Evolutionary conservation across 2,888 invertebrate genomes (phyloP).

Genomic region (Blastobasis adustella): DNA sequence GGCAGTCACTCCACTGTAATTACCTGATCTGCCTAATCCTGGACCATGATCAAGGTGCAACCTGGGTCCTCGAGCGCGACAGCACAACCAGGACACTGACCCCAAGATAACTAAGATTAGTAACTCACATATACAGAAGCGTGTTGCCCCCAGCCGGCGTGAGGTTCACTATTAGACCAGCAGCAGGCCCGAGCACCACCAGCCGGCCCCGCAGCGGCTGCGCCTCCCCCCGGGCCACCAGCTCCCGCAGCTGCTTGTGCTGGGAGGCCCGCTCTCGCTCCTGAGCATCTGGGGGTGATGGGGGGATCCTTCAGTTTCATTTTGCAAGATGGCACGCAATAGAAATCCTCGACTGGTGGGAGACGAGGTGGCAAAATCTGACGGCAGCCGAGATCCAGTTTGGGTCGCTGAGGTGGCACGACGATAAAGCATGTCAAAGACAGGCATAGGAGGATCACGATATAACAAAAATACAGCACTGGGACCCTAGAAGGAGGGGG

Average conservation of each 20-base stretch:
- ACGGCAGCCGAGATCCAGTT: not conserved
- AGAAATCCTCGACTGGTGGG: too few species aligned
- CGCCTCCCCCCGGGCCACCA: slow-evolving; percentile 84
- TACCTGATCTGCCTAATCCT: too few species aligned
- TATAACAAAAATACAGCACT: too few species aligned
- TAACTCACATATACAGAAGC: slow-evolving; percentile 86
- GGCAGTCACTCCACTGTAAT: too few species aligned
- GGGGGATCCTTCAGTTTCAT: not conserved
- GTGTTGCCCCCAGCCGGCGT: slow-evolving; percentile 93
- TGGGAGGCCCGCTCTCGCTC: slow-evolving; percentile 84
- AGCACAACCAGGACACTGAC: too few species aligned
- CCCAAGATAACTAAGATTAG: too few species aligned
- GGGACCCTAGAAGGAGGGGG: too few species aligned
- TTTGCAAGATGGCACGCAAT: not conserved
- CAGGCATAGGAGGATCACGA: too few species aligned
- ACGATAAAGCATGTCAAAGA: too few species aligned
- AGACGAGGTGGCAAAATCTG: not conserved
- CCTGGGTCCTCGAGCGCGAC: too few species aligned
- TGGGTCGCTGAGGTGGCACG: not conserved
- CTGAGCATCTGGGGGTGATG: slow-evolving; percentile 72
- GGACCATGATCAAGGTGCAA: too few species aligned
- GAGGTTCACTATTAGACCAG: slow-evolving; percentile 87
- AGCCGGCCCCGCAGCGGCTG: slow-evolving; percentile 79
- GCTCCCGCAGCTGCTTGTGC: slow-evolving; percentile 84
- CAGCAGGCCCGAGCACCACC: slow-evolving; percentile 77